These are phyloP conservation scores for Camponotus fellah DNA, from an alignment of 2,888 invertebrate genomes.

Conservation along the genomic window DNA sequence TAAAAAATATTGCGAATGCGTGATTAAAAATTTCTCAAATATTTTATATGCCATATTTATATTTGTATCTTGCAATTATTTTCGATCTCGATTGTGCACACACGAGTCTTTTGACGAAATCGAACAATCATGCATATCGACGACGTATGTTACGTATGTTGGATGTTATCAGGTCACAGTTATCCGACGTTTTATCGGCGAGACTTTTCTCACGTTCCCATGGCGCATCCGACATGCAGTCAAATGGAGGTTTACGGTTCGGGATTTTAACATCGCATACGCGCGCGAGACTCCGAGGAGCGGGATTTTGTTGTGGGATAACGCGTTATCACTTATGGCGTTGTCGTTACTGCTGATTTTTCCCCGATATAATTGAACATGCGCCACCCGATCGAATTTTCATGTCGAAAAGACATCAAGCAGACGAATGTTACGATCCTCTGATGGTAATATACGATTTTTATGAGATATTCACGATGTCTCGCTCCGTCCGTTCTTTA, in stretches of 20 bases:
- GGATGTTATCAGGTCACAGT: slow-evolving; percentile 17
- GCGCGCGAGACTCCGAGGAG: background rate
- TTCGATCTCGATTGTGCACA: background rate
- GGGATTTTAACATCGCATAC: slow-evolving; percentile 46
- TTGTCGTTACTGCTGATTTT: slow-evolving; percentile 32
- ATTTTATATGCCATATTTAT: background rate
- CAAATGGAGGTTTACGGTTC: slow-evolving; percentile 51
- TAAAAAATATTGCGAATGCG: background rate
- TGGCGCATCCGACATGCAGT: slow-evolving; percentile 29
- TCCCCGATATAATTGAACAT: slow-evolving; percentile 28
- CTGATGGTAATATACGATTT: slow-evolving; percentile 32
- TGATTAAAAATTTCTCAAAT: background rate
- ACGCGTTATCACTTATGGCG: slow-evolving; percentile 39
- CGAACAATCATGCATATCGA: background rate
- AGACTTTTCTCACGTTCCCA: slow-evolving; percentile 32
- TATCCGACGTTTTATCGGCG: slow-evolving; percentile 53
- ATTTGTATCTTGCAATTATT: background rate
- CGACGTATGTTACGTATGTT: slow-evolving; percentile 27
- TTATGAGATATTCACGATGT: slow-evolving; percentile 21
- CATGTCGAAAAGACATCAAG: background rate
- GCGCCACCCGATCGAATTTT: slow-evolving; percentile 28
- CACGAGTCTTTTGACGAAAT: background rate
- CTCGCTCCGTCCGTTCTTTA: background rate
- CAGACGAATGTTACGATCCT: background rate
- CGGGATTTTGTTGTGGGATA: slow-evolving; percentile 14